phyloP scores from a whole-genome alignment of 2,797 vertebrate species.

The Xenops minutus region DNA sequence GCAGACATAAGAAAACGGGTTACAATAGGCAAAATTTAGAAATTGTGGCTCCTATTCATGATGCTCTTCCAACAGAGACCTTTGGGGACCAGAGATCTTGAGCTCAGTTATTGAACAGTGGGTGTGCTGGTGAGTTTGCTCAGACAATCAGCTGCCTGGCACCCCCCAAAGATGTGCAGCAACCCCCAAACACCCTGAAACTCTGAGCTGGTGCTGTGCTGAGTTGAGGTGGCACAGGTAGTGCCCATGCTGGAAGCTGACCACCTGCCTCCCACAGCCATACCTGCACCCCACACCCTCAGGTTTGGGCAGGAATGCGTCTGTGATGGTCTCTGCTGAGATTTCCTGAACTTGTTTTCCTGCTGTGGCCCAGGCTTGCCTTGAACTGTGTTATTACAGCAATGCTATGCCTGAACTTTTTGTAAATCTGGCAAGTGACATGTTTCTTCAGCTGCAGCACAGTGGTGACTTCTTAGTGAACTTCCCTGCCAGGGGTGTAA shows the following conservation, averaged over 20 bases:
- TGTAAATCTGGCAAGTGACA: fast-evolving
- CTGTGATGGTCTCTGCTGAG: neutral
- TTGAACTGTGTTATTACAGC: neutral
- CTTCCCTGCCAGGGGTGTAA: neutral
- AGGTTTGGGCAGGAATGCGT: neutral
- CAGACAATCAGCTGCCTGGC: neutral
- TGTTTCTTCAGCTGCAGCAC: neutral
- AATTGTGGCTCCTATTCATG: neutral
- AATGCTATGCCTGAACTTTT: neutral
- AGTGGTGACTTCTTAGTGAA: neutral
- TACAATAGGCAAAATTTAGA: neutral
- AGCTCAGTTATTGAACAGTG: neutral
- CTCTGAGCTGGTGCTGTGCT: neutral
- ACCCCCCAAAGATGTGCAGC: neutral
- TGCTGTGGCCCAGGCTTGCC: neutral
- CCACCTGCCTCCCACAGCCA: too few species aligned
- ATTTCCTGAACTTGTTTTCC: neutral
- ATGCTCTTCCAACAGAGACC: neutral
- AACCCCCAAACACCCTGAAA: neutral
- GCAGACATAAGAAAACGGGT: neutral
- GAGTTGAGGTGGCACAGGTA: neutral
- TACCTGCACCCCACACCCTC: fast-evolving
- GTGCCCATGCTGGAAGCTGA: fast-evolving
- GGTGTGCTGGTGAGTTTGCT: neutral
- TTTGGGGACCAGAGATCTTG: neutral